Evolutionary conservation across 2,797 vertebrate species (phyloP).

Genomic region (Meda fulgida): DNA sequence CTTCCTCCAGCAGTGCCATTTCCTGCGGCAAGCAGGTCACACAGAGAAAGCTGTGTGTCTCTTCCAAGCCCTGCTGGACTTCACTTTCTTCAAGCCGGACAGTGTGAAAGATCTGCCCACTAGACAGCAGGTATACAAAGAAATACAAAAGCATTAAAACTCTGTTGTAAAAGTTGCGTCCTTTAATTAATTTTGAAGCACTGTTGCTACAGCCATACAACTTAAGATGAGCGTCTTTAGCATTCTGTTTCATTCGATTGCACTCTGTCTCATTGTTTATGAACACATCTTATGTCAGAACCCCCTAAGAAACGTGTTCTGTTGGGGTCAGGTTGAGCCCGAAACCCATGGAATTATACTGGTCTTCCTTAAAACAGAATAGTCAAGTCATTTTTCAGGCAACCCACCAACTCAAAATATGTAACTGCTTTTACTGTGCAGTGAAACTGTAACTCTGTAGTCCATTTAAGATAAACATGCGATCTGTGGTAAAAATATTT

Average conservation of each 20-base stretch:
- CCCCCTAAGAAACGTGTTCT: neutral
- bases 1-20: slow-evolving; percentile 89
- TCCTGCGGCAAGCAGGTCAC: slow-evolving; percentile 88
- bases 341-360: neutral
- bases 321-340: neutral
- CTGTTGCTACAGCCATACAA: neutral
- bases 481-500: neutral
- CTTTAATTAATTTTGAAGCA: neutral
- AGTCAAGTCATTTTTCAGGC: neutral
- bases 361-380: neutral
- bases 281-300: neutral
- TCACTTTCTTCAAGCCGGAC: slow-evolving; percentile 87
- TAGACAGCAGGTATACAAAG: slow-evolving; percentile 73
- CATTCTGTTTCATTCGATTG: neutral
- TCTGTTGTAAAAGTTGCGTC: neutral
- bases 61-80: slow-evolving; percentile 82
- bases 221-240: neutral
- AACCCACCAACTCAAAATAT: neutral
- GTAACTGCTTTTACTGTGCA: neutral
- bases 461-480: neutral
- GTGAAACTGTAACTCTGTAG: neutral
- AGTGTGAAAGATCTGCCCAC: slow-evolving; percentile 83
- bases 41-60: slow-evolving; percentile 87
- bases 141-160: neutral
- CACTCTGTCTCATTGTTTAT: neutral